Evolutionary conservation across 1,140 invertebrate genomes (phyloP), one percentile per base, ranked within the genome.

Genomic region (Paralvinella palmiformis): DNA sequence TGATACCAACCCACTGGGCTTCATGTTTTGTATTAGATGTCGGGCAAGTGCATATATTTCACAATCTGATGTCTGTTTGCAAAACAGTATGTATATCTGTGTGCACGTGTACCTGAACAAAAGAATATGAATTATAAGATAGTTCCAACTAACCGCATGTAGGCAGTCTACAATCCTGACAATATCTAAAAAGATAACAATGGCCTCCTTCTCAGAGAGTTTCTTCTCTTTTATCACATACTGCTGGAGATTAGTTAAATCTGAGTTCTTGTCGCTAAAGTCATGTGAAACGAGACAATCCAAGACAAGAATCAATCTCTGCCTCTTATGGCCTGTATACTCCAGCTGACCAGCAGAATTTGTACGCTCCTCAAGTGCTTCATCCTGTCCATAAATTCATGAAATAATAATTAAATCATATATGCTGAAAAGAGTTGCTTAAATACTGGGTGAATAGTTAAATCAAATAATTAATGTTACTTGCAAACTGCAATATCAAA

Each of bases 211-310:
- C 75, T 91, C 89, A 10, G 84, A 83, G 32, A 92, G 83, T 77
- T 88, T 90, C 71, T 90, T 90, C 68, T 90, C 88, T 77, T 86
- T 87, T 55, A 90, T 91, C 4, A 92, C 88, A 80, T 91, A 89
- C 75, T 91, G 88, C 70, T 91, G 89, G 7, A 92, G 80, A 78
- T 91, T 91, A 24, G 90, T 85, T 1, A 88, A 77, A 69, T 88
- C 85, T 24, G 83, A 83, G 45, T 85, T 88, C 71, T 85, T 83
- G 44, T 85, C 83, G 77, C 85, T 86, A 71, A 88, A 90, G 73
- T 90, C 88, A 72, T 91, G 89, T 1, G 87, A 81, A 17, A 85
- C 86, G 4, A 91, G 82, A 78, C 89, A 91, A 74, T 91, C 90
- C 31, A 91, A 76, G 0, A 91, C 88, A 22, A 92, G 79, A 79